Percentiles rank a stretch among this genome's conserved stretches.
Evolutionary conservation across 2,113 vertebrate genomes (phyloP).

Genomic region (Vireo altiloquus): DNA sequence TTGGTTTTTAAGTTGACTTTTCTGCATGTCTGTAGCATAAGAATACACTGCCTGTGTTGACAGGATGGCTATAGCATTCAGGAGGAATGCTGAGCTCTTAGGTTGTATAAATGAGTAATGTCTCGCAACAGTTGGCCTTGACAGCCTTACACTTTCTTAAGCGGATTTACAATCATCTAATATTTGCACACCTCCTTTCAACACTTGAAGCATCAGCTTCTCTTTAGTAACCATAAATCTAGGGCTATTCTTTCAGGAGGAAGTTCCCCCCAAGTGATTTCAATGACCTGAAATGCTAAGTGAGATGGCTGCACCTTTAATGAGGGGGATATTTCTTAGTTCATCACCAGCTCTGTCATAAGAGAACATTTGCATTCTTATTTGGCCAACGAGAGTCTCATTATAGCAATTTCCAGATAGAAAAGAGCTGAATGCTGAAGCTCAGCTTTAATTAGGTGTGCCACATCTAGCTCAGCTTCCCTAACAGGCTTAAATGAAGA

Average conservation of each 20-base stretch:
- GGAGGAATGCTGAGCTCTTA: background rate
- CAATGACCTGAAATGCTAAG: background rate
- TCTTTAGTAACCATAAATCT: background rate
- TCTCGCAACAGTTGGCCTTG: background rate
- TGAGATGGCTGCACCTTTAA: background rate
- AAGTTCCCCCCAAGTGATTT: background rate
- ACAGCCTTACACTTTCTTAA: background rate
- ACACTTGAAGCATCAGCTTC: background rate
- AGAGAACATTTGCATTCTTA: background rate
- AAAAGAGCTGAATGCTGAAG: background rate
- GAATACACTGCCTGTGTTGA: background rate
- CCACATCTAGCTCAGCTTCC: background rate
- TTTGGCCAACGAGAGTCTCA: background rate
- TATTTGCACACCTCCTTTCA: slow-evolving; percentile 27
- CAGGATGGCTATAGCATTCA: background rate
- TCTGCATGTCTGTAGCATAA: background rate
- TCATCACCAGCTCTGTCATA: background rate
- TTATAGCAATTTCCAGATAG: background rate
- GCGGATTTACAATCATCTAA: background rate
- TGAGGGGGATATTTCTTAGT: background rate
- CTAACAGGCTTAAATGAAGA: background rate
- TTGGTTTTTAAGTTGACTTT: background rate
- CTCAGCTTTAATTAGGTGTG: background rate
- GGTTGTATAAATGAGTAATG: background rate
- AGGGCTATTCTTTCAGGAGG: background rate